Percentiles rank a stretch among this genome's conserved stretches.
Conservation (phyloP, 2,797 vertebrate genomes). For the Halcyon chelicuti region DNA sequence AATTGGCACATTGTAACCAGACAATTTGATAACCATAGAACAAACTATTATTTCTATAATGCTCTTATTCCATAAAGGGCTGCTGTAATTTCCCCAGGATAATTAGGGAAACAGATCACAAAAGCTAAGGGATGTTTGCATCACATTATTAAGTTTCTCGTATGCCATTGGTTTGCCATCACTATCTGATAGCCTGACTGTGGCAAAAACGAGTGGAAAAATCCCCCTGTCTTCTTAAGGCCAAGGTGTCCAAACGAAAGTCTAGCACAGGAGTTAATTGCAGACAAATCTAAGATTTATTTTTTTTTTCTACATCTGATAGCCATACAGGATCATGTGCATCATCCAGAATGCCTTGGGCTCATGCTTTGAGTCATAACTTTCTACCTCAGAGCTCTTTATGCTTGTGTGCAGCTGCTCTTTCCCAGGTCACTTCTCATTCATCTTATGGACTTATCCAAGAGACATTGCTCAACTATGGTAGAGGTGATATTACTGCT, state of each 20-base stretch:
- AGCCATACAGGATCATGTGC: background rate
- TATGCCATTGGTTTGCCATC: background rate
- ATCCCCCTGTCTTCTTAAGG: background rate
- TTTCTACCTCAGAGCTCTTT: background rate
- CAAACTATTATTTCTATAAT: background rate
- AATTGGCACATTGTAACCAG: background rate
- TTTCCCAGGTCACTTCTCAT: background rate
- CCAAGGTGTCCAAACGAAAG: background rate
- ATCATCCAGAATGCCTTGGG: background rate
- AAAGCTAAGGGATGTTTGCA: background rate
- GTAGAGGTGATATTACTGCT: background rate
- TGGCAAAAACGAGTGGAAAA: background rate
- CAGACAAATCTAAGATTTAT: background rate
- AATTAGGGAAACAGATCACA: background rate
- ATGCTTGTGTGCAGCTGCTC: background rate
- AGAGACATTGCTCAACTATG: background rate
- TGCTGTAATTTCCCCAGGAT: background rate
- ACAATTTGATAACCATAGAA: background rate
- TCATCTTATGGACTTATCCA: background rate
- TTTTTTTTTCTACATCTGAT: background rate
- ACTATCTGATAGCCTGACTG: background rate
- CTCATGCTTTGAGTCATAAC: background rate
- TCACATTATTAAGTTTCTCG: background rate
- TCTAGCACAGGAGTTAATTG: background rate
- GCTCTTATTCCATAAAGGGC: background rate